Conservation (phyloP, 2,888 invertebrate species). For the Crioceris asparagi region DNA sequence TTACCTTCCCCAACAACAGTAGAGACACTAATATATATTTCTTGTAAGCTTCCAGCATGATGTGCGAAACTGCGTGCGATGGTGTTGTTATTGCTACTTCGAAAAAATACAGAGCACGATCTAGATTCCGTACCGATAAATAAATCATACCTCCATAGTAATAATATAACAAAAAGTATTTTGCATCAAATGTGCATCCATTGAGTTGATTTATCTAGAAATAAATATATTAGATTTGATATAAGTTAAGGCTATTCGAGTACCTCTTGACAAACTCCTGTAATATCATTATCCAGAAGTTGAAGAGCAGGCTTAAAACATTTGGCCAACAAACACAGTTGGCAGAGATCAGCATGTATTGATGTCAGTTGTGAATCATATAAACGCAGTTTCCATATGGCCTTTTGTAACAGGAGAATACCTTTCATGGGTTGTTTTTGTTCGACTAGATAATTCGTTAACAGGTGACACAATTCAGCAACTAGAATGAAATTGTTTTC, state of each 20-base stretch:
- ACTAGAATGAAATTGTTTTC: slow-evolving; percentile 44
- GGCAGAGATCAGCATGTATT: slow-evolving; percentile 88
- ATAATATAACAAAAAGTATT: slow-evolving; percentile 86
- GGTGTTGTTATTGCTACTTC: slow-evolving; percentile 96
- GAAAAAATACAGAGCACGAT: slow-evolving; percentile 87
- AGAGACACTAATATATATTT: slow-evolving; percentile 90
- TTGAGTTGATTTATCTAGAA: slow-evolving; percentile 29
- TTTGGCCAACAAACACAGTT: slow-evolving; percentile 81
- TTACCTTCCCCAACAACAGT: slow-evolving; percentile 82
- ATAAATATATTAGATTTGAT: slow-evolving; percentile 5
- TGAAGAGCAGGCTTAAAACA: slow-evolving; percentile 85
- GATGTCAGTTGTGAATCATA: slow-evolving; percentile 86
- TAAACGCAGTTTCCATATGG: slow-evolving; percentile 79
- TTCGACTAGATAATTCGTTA: slow-evolving; percentile 69
- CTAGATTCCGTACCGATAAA: slow-evolving; percentile 84
- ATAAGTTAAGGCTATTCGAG: not conserved
- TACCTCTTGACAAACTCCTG: slow-evolving; percentile 81
- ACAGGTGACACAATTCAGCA: slow-evolving; percentile 79
- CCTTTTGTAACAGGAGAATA: slow-evolving; percentile 68
- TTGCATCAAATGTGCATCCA: slow-evolving; percentile 72
- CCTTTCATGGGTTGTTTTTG: slow-evolving; percentile 71
- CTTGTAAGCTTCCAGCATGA: slow-evolving; percentile 96
- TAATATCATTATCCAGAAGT: slow-evolving; percentile 82
- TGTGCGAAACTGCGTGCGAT: slow-evolving; percentile 86
- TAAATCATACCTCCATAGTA: slow-evolving; percentile 99